phyloP scores from a whole-genome alignment of 2,113 vertebrate species.

The Scalopus aquaticus region DNA sequence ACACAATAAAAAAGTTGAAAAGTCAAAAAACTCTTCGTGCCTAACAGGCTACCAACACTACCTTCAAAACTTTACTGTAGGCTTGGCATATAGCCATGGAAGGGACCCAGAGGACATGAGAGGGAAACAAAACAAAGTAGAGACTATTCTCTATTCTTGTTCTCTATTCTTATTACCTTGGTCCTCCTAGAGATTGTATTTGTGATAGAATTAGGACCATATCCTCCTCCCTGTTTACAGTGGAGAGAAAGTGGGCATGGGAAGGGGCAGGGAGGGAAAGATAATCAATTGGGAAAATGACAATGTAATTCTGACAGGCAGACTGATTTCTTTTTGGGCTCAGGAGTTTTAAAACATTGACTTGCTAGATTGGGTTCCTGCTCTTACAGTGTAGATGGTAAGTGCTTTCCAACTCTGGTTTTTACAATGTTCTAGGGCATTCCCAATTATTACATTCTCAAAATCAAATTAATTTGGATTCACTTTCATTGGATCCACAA shows the following conservation, averaged over 20 bases:
- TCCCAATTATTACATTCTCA: slow-evolving; percentile 61
- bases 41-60: not conserved
- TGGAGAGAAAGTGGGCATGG: not conserved
- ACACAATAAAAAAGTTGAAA: not conserved
- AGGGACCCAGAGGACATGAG: not conserved
- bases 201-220: not conserved
- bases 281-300: not conserved
- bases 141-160: not conserved
- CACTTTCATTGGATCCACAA: slow-evolving; percentile 11
- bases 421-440: slow-evolving; percentile 47
- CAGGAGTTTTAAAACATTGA: slow-evolving; percentile 22
- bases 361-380: slow-evolving; percentile 26
- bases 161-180: not conserved
- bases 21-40: not conserved
- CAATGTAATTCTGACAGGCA: not conserved
- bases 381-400: not conserved
- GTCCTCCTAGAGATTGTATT: not conserved
- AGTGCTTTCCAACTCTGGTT: slow-evolving; percentile 55
- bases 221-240: not conserved
- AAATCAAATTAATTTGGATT: slow-evolving; percentile 62
- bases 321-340: not conserved
- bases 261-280: not conserved
- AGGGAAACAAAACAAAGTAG: not conserved
- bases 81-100: not conserved
- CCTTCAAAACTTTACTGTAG: not conserved